Evolutionary conservation across 64 coral and sea anemone species (phyloP), one percentile per base, ranked within the genome.

Genomic region (Porites australiensis): DNA sequence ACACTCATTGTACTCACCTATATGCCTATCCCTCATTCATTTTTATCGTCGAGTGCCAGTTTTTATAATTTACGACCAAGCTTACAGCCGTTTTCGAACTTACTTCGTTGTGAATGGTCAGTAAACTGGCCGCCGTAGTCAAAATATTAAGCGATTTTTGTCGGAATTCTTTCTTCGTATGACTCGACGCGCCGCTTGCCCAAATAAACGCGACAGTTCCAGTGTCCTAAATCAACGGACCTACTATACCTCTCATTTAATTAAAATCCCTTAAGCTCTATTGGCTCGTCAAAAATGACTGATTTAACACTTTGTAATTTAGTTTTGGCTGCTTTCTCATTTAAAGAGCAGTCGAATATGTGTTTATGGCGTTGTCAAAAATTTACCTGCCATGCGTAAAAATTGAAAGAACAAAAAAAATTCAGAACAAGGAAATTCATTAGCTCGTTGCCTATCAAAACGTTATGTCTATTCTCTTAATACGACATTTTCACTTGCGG

Each of bases 191-290:
- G 10, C 10, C 14, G 13, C 77, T 61, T 58, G 10, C 11, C 21
- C 77, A 80, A 80, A 80, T 80, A 80, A 80, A 60, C 4, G 21
- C 22, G 77, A 61, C 77, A 80, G 13, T 22, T 44, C 23, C 4
- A 80, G 22, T 19, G 11, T 80, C 57, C 15, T 60, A 52, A 60
- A 79, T 79, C 77, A 80, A 80, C 13, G n/a, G 1, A 27, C 3
- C 9, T 23, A 27, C 9, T 43, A 27, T 62, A 60, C 3, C 3
- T 22, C 20, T 60, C 54, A 16, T 80, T 80, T 80, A 80, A 80
- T 80, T 61, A 80, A 80, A 80, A 80, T 80, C 57, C 54, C 53
- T 43, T 80, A 2, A 13, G 59, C 54, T 44, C 37, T 51, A 80
- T 80, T 80, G 77, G 77, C 18, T 43, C 22, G 5, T 59, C 55